Evolutionary conservation across 1,140 invertebrate species (phyloP), one percentile per base, ranked within the genome.

Genomic region (Drosophila mojavensis): DNA sequence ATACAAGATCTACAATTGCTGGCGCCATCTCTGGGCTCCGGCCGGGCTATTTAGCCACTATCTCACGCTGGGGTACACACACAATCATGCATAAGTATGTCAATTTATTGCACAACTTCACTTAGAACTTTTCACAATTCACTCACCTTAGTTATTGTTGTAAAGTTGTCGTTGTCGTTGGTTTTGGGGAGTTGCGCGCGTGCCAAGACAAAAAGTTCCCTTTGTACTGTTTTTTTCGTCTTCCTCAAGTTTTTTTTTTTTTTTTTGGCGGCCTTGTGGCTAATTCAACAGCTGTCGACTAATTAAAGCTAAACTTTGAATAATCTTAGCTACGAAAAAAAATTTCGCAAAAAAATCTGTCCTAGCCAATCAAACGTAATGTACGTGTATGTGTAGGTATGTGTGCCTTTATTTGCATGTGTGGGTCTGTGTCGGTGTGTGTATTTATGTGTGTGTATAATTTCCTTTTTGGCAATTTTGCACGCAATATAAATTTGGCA

Each of bases 401-500:
- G 33, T 56, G 5, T 54, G n/a, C 59, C 13, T 15, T 43, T 51
- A 41, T 65, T n/a, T 20, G 50, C 56, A 30, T 65, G 28, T 36
- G 30, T 43, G 45, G 51, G 7, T 5, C 33, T 64, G 33, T 53
- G 20, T 55, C 41, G 47, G 17, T 39, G 24, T 70, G 41, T 41
- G 10, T 60, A 24, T 74, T 60, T 58, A 64, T 41, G 10, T 60
- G 24, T 74, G 60, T 58, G 60, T 81, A 47, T 63, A 61, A 69
- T 50, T 64, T 79, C 80, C 81, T 76, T 71, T 62, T 78, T 55
- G 78, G 68, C 67, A 79, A 74, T 77, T 79, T 77, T 81, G 74
- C 78, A 78, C 68, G 78, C 64, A 75, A 80, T 80, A 67, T 20
- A 50, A 65, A 62, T 69, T 64, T 50, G 68, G 70, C 84, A 88